A percentile compares a stretch with the other conserved stretches of the same genome.
Evolutionary conservation across 2,888 invertebrate species (phyloP).

Genomic region (Sturmia bella): DNA sequence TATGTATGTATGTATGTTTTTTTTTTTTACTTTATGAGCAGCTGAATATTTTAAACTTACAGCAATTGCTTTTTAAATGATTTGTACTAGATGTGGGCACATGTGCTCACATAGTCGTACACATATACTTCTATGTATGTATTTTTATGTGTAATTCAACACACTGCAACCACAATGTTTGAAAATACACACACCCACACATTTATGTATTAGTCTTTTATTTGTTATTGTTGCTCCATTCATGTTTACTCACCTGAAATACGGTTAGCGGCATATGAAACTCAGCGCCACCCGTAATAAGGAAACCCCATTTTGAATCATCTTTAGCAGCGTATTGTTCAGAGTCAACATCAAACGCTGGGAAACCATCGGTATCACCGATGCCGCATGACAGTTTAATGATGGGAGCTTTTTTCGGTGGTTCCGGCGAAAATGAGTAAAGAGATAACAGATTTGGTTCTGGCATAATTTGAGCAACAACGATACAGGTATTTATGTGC

Average conservation of each 20-base stretch:
- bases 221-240: background rate
- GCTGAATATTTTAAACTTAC: too few relatives aligned
- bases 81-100: too few relatives aligned
- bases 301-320: constrained; percentile 82
- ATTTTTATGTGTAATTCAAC: too few relatives aligned
- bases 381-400: constrained; percentile 81
- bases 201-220: background rate
- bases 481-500: background rate
- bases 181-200: too few relatives aligned
- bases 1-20: too few relatives aligned
- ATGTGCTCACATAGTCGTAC: too few relatives aligned
- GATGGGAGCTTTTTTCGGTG: constrained; percentile 77
- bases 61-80: too few relatives aligned
- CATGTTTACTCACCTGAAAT: constrained; percentile 79
- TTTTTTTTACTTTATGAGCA: too few relatives aligned
- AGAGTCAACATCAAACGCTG: constrained; percentile 80
- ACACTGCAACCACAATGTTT: too few relatives aligned
- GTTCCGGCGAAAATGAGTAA: constrained; percentile 76
- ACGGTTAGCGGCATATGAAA: constrained; percentile 82
- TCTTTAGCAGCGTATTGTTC: constrained; percentile 79
- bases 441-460: constrained; percentile 74
- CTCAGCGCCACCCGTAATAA: constrained; percentile 82
- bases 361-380: constrained; percentile 81
- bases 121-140: too few relatives aligned
- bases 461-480: constrained; percentile 74